A percentile compares a stretch with the other conserved stretches of the same genome.
Conservation (phyloP, 2,113 vertebrate species). For the Arenaria interpres region DNA sequence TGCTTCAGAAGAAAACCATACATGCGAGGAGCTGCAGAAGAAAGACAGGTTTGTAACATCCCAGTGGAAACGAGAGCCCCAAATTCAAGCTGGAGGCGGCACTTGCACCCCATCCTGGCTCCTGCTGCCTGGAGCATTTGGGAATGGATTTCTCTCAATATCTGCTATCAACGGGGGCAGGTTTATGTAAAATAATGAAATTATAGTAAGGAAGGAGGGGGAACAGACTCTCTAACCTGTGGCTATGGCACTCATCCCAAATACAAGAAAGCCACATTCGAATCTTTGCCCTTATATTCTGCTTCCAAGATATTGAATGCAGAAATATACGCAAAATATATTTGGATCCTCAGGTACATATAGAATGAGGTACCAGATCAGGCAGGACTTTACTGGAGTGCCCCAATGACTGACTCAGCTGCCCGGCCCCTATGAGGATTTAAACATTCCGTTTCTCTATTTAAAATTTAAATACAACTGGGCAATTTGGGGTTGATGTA, state of each 20-base stretch:
- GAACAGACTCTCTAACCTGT: background rate
- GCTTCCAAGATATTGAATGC: background rate
- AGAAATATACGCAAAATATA: background rate
- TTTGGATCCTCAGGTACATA: background rate
- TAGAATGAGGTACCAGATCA: background rate
- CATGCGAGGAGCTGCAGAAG: background rate
- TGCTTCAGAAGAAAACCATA: background rate
- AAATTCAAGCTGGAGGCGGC: background rate
- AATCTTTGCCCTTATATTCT: background rate
- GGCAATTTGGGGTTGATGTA: background rate
- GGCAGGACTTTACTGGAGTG: background rate
- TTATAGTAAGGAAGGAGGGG: background rate
- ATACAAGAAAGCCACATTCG: background rate
- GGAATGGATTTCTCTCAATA: background rate
- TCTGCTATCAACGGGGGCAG: background rate
- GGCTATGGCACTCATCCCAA: background rate
- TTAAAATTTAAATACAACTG: background rate
- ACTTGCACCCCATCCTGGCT: rapidly evolving
- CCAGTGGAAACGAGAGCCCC: background rate
- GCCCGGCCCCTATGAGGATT: background rate
- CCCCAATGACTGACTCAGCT: background rate
- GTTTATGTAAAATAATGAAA: background rate
- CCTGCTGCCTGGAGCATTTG: background rate
- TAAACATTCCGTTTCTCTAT: background rate
- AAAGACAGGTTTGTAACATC: background rate